Conservation (phyloP, 2,888 invertebrate species). For the Papilio protenor region DNA sequence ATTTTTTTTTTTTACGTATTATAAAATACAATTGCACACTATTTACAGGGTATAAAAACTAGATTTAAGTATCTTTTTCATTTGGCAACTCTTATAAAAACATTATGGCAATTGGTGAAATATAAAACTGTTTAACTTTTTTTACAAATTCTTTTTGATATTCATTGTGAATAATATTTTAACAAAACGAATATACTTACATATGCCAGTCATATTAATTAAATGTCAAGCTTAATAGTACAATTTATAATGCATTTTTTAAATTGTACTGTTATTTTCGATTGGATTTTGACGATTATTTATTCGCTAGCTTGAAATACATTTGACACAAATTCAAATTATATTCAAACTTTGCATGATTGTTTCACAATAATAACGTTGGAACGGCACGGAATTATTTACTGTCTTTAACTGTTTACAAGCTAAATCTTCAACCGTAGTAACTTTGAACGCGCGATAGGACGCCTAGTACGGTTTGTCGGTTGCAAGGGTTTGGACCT, state of each 20-base stretch:
- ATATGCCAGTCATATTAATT: neutral
- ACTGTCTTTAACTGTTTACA: neutral
- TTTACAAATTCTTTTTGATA: neutral
- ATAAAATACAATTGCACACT: neutral
- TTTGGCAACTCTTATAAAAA: neutral
- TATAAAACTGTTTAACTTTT: neutral
- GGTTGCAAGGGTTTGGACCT: slow-evolving; percentile 31
- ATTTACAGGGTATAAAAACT: neutral
- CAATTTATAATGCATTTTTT: neutral
- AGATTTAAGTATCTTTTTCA: neutral
- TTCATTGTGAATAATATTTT: neutral
- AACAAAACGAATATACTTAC: neutral
- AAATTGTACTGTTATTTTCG: neutral
- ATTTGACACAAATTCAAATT: neutral
- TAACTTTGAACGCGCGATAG: slow-evolving; percentile 29
- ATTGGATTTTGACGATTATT: neutral
- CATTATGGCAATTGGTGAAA: neutral
- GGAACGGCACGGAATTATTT: neutral
- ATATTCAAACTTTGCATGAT: neutral
- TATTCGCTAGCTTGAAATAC: neutral
- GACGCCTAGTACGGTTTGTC: slow-evolving; percentile 6
- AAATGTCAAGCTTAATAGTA: neutral
- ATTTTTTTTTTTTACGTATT: no score
- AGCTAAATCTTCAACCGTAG: slow-evolving; percentile 21
- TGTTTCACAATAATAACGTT: neutral